Base-by-base conservation (phyloP, 2,797 vertebrate species). In the Zalophus californianus region DNA sequence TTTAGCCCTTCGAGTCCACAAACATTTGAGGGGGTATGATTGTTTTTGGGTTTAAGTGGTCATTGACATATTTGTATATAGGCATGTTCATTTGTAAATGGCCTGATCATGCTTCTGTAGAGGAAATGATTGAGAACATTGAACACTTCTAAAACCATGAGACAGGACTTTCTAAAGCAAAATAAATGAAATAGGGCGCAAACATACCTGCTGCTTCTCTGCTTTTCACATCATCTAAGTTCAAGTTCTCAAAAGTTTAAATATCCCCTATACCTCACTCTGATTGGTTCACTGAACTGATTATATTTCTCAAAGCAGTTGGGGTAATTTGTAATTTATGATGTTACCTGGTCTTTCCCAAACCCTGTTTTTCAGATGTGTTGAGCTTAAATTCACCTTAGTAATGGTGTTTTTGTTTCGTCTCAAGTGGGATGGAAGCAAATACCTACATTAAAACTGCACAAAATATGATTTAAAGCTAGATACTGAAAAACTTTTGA, bases 41-140 rank as follows among this genome's bases (percentile, higher is more conserved):
- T 90, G 1, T 75, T 95, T 88, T n/a, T 75, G 12, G 5, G 13
- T 78, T 93, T 77, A 80, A 66, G 13, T 73, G 21, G 62, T 91
- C 60, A 27, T 23, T 78, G 50, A 41, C 20, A 56, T 93, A 79
- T 86, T 91, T 90, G 18, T 75, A 44, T 25, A 75, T 15, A 70
- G 10, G 7, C 58, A 50, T 85, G 38, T 4, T 44, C 5, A 54
- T 52, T 10, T 87, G 27, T 54, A 86, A 82, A 68, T 58, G 35
- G 32, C 12, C 29, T 78, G n/a, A 92, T 16, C 80, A 52, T 75
- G 6, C 4, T 83, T 52, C 1, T 35, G 32, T 38, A 77, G 32
- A 82, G 18, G n/a, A 94, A 62, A 89, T 41, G 68, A 79, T 87
- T 90, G 72, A 91, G 66, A 95, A 66, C 56, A 87, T 82, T 77